Evolutionary conservation across 92 coral and sea anemone species (phyloP).

Genomic region (Epizoanthus scotinus): DNA sequence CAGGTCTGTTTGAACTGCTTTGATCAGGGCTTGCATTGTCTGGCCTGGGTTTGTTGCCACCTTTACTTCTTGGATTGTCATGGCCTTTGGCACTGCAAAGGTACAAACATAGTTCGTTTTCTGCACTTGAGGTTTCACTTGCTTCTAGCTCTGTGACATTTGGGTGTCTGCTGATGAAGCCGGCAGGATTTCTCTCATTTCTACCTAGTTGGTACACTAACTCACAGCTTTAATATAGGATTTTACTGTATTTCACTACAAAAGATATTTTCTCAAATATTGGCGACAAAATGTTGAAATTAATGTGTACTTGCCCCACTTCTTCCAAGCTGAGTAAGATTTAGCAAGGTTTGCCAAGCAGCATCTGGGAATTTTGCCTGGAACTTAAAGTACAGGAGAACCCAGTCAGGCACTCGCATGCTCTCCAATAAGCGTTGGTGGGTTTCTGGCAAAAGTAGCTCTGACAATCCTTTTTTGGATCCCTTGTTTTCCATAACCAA

Average conservation of each 20-base stretch:
- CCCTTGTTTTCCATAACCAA: slow-evolving; percentile 56
- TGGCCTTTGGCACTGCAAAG: slow-evolving; percentile 54
- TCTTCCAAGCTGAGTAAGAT: no score
- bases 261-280: no score
- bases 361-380: slow-evolving; percentile 44
- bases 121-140: slow-evolving; percentile 16
- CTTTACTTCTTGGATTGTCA: slow-evolving; percentile 59
- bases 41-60: slow-evolving; percentile 43
- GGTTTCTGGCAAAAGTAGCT: slow-evolving; percentile 44
- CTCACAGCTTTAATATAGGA: slow-evolving; percentile 52
- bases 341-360: slow-evolving; percentile 59
- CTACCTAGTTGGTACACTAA: slow-evolving; percentile 58
- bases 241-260: no score
- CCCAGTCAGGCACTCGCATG: slow-evolving; percentile 69
- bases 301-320: no score
- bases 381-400: slow-evolving; percentile 51
- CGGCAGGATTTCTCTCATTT: slow-evolving; percentile 65
- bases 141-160: neutral
- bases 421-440: slow-evolving; percentile 23
- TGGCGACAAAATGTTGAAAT: no score
- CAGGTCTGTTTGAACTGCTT: slow-evolving; percentile 45
- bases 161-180: slow-evolving; percentile 57
- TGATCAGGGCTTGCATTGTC: slow-evolving; percentile 35
- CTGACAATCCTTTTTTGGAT: slow-evolving; percentile 47
- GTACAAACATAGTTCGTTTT: slow-evolving; percentile 40